phyloP scores from a whole-genome alignment of 2,797 vertebrate species.

The Momotus momota region DNA sequence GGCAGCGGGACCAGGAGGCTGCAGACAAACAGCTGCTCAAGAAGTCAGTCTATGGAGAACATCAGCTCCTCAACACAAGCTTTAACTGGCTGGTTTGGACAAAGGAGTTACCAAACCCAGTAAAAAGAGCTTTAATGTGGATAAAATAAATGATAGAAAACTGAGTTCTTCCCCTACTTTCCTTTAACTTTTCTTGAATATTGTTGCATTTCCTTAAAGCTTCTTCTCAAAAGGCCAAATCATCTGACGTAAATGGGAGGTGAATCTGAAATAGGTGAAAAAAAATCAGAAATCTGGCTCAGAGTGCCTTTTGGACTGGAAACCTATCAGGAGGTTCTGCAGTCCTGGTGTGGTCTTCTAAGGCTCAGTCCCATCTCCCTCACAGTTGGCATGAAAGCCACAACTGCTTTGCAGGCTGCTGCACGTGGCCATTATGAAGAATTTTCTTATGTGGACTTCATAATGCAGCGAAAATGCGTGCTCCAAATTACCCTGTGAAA shows the following conservation, averaged over 20 bases:
- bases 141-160: neutral
- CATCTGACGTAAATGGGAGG: neutral
- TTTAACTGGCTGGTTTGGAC: neutral
- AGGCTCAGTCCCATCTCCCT: neutral
- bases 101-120: neutral
- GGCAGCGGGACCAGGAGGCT: neutral
- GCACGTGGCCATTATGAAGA: accelerated
- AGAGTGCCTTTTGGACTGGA: neutral
- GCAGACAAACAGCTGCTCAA: neutral
- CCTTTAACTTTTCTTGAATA: neutral
- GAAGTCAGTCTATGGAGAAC: neutral
- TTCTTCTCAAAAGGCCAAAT: neutral
- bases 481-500: neutral
- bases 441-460: neutral
- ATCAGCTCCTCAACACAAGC: neutral
- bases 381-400: neutral
- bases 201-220: neutral
- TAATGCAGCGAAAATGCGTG: neutral
- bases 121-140: neutral
- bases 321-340: neutral
- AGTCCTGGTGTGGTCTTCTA: neutral
- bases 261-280: neutral
- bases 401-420: neutral
- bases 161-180: neutral
- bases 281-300: neutral